phyloP scores from a whole-genome alignment of 2,113 vertebrate species.

The Onychostruthus taczanowskii region DNA sequence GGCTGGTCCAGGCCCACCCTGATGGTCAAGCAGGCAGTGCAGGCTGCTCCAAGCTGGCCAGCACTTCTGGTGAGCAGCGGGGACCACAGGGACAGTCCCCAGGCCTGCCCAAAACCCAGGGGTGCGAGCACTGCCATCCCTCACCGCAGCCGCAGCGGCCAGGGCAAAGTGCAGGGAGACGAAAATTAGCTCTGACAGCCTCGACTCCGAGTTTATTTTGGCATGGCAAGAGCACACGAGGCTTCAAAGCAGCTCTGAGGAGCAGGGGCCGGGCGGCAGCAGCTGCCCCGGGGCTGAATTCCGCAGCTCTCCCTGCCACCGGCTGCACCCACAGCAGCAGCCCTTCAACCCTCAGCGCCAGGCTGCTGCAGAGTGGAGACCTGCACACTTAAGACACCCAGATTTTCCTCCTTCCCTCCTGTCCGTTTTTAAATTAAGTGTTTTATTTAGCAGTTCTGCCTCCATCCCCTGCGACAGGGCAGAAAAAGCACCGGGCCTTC shows the following conservation, averaged over 20 bases:
- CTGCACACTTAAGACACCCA: rapidly evolving
- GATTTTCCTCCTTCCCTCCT: neutral
- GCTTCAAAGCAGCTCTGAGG: neutral
- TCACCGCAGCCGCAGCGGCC: rapidly evolving
- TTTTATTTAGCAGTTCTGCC: neutral
- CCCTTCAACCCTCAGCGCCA: neutral
- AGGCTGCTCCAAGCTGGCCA: neutral
- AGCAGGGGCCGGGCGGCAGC: neutral
- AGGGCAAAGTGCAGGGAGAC: neutral
- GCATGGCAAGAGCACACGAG: neutral
- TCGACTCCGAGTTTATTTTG: neutral
- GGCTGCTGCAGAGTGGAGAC: rapidly evolving
- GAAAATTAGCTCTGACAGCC: neutral
- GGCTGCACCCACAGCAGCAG: neutral
- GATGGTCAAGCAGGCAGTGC: rapidly evolving
- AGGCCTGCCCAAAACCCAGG: neutral
- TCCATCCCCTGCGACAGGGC: rapidly evolving
- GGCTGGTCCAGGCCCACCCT: neutral
- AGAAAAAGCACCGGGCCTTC: rapidly evolving
- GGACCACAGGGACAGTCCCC: rapidly evolving
- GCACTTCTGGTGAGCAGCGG: rapidly evolving
- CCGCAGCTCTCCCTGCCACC: neutral
- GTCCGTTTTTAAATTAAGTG: neutral
- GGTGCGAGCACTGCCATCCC: rapidly evolving
- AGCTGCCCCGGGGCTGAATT: neutral